Conservation (phyloP, 1,140 invertebrate species). For the Nixonia krombeini region DNA sequence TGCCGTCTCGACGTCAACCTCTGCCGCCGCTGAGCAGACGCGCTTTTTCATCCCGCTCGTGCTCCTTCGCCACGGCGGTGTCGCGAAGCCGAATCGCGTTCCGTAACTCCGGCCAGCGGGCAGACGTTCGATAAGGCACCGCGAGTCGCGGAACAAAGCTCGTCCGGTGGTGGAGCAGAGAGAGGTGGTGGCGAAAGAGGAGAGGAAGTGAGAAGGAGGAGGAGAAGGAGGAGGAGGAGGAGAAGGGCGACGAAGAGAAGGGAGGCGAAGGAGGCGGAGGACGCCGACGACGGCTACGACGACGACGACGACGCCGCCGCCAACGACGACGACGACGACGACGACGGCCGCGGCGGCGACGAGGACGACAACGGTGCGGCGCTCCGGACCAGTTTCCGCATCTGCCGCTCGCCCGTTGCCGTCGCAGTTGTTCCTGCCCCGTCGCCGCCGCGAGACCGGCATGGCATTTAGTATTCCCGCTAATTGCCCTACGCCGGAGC, state of each 20-base stretch:
- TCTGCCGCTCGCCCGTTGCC: too few species aligned
- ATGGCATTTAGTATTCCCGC: slow-evolving; percentile 43
- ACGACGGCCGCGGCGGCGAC: slow-evolving; percentile 23
- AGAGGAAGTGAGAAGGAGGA: slow-evolving; percentile 15
- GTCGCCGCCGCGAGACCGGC: too few species aligned
- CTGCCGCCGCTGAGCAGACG: slow-evolving; percentile 34
- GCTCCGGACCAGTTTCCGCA: slow-evolving; percentile 34
- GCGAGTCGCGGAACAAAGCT: slow-evolving; percentile 3
- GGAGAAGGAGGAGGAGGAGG: slow-evolving; percentile 18
- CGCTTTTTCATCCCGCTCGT: slow-evolving; percentile 21
- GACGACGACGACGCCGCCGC: slow-evolving; percentile 23
- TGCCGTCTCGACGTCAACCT: slow-evolving; percentile 47
- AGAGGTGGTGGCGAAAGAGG: too few species aligned
- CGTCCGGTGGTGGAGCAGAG: too few species aligned
- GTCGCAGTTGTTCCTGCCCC: slow-evolving; percentile 15
- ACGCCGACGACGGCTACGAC: too few species aligned
- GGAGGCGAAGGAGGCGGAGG: too few species aligned
- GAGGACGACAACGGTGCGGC: slow-evolving; percentile 43
- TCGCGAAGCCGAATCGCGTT: slow-evolving; percentile 3
- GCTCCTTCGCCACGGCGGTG: too few species aligned
- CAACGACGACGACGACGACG: not conserved
- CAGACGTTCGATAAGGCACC: slow-evolving; percentile 30
- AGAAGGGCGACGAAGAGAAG: slow-evolving; percentile 34
- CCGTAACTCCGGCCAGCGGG: slow-evolving; percentile 10
- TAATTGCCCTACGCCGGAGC: slow-evolving; percentile 37